Evolutionary conservation across 2,888 invertebrate genomes (phyloP), one percentile per base, ranked within the genome.

Genomic region (Isoperla grammatica): DNA sequence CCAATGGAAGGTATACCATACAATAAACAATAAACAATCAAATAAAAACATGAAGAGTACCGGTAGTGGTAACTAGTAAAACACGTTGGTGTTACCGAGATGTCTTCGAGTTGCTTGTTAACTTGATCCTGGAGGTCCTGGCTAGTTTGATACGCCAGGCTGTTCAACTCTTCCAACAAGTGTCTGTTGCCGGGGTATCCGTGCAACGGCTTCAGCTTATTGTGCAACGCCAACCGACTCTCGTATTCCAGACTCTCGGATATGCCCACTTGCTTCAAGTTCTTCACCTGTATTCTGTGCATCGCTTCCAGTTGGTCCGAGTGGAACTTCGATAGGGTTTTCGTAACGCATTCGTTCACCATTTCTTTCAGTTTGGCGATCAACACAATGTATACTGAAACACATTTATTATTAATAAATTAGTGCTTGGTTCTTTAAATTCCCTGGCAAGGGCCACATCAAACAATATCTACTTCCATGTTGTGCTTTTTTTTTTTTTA

Each of bases 171-270:
- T 13, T 40, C 53, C 45, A 61, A 37, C 17, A 61, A 22, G 11
- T 50, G 43, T 9, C 40, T 50, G 23, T 58, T 61, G 29, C 61
- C 57, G 1, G 53, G 61, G 42, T 53, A 61, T 35, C 61, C 61
- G 37, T 53, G 39, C 22, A 35, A 40, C 1, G 61, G 54, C 43
- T 45, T 20, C 50, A 61, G 39, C 20, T 37, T 45, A n/a, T 15
- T 19, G 8, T 50, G 42, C 39, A 61, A 39, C 3, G 11, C 29
- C 22, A 22, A 11, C 1, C 46, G 49, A 11, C 20, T 19, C 4
- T 23, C 17, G 8, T 29, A 29, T n/a, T n/a, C 20, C 29, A 13
- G 37, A 12, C 39, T 37, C 19, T 37, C 12, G 9, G 17, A 37
- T 19, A 19, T 39, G 19, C n/a, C 35, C 11, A 17, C 39, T 6